Evolutionary conservation across 2,113 vertebrate genomes (phyloP).

Genomic region (Urocitellus parryii): DNA sequence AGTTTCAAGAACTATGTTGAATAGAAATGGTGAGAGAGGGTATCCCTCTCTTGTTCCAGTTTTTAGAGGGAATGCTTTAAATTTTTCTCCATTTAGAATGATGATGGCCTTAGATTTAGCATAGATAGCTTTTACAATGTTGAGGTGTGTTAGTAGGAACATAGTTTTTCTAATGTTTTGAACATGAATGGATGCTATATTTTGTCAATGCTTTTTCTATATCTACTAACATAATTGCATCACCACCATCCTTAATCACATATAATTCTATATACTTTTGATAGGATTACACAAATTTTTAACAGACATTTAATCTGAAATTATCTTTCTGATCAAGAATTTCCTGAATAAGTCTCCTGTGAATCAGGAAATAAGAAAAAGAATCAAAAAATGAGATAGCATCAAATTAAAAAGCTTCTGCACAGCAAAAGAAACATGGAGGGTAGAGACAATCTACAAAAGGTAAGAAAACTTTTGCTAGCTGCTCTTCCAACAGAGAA

Average conservation of each 20-base stretch:
- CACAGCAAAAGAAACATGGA: neutral
- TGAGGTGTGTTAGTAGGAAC: too few relatives aligned
- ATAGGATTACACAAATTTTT: constrained; percentile 1
- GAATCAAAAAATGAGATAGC: neutral
- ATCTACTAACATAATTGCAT: neutral
- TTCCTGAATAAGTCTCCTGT: neutral
- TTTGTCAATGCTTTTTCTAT: too few relatives aligned
- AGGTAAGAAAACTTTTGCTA: too few relatives aligned
- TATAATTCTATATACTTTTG: neutral
- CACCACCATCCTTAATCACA: neutral
- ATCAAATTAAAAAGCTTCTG: neutral
- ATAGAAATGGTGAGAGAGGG: too few relatives aligned
- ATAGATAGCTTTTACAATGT: too few relatives aligned
- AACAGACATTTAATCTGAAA: constrained; percentile 29
- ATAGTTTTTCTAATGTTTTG: too few relatives aligned
- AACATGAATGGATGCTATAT: too few relatives aligned
- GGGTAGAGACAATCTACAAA: neutral
- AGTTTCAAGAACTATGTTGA: too few relatives aligned
- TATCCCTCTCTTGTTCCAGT: too few relatives aligned
- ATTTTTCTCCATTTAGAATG: too few relatives aligned
- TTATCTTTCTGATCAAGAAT: neutral
- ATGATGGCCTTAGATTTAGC: too few relatives aligned
- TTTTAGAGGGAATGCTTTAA: too few relatives aligned
- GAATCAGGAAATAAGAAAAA: neutral
- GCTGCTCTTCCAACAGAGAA: neutral